Evolutionary conservation across 2,888 invertebrate genomes (phyloP).

Genomic region (Cryptus viduatorius): DNA sequence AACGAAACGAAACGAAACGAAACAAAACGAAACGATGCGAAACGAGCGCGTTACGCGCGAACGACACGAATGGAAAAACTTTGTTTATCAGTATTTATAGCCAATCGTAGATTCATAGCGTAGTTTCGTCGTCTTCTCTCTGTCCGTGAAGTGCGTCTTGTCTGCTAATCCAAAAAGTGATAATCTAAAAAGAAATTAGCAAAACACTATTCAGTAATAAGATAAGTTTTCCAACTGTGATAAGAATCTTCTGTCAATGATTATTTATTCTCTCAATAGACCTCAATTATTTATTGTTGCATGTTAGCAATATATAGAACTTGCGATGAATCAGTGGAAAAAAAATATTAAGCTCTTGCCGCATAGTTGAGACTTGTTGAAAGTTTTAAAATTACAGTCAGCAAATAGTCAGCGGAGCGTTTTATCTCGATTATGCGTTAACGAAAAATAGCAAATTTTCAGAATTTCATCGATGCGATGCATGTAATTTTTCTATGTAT

Average conservation of each 20-base stretch:
- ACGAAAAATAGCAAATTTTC: background rate
- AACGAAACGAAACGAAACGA: slow-evolving; percentile 29
- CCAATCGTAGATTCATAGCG: slow-evolving; percentile 6
- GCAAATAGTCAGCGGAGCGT: background rate
- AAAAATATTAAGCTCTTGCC: background rate
- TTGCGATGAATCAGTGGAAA: background rate
- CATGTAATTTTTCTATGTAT: background rate
- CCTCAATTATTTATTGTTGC: background rate
- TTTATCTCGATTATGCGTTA: background rate
- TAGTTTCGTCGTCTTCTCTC: background rate
- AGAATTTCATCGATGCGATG: background rate
- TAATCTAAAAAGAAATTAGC: slow-evolving; percentile 9
- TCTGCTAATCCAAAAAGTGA: slow-evolving; percentile 3
- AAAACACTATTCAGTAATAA: slow-evolving; percentile 32
- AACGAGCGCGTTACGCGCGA: slow-evolving; percentile 6
- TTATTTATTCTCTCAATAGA: slow-evolving; percentile 22
- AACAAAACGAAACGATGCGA: slow-evolving; percentile 2
- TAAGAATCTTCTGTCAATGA: slow-evolving; percentile 36
- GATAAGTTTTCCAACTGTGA: slow-evolving; percentile 58
- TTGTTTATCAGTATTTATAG: slow-evolving; percentile 44
- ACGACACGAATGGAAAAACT: background rate
- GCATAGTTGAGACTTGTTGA: background rate
- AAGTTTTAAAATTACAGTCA: background rate
- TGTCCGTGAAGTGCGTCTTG: background rate
- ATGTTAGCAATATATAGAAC: background rate